These are phyloP conservation scores for Gobio gobio DNA, from an alignment of 2,113 vertebrate species.

Conservation along the genomic window DNA sequence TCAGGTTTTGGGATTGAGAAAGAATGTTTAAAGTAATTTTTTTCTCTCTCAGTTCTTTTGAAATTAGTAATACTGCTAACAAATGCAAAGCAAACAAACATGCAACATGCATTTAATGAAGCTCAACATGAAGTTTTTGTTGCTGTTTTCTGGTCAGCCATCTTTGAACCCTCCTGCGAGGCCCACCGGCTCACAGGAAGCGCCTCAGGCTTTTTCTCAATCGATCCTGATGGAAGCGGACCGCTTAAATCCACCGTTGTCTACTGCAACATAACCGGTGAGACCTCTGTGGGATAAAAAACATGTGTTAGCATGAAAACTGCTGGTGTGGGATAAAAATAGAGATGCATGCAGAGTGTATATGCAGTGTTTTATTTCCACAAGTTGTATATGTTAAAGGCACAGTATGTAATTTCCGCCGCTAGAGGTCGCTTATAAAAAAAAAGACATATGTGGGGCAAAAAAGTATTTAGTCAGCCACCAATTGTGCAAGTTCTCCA, in stretches of 20 bases:
- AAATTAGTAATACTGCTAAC: neutral
- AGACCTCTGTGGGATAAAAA: conserved; percentile 43
- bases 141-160: conserved; percentile 69
- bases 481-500: too few species aligned
- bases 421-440: too few species aligned
- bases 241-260: conserved; percentile 78
- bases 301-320: neutral
- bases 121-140: neutral
- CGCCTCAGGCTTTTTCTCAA: conserved; percentile 81
- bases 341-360: neutral
- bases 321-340: neutral
- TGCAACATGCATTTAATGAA: too few species aligned
- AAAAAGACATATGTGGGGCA: too few species aligned
- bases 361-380: neutral
- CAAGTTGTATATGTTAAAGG: neutral
- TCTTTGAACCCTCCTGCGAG: conserved; percentile 87
- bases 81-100: neutral
- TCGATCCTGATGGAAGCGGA: conserved; percentile 86
- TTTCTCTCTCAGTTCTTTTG: neutral
- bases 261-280: conserved; percentile 87
- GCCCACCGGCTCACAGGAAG: conserved; percentile 81
- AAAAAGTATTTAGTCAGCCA: too few species aligned
- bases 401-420: too few species aligned
- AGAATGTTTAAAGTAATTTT: neutral
- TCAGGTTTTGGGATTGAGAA: neutral